Evolutionary conservation across 1,140 invertebrate species (phyloP).

Genomic region (Chlorops oryzae): DNA sequence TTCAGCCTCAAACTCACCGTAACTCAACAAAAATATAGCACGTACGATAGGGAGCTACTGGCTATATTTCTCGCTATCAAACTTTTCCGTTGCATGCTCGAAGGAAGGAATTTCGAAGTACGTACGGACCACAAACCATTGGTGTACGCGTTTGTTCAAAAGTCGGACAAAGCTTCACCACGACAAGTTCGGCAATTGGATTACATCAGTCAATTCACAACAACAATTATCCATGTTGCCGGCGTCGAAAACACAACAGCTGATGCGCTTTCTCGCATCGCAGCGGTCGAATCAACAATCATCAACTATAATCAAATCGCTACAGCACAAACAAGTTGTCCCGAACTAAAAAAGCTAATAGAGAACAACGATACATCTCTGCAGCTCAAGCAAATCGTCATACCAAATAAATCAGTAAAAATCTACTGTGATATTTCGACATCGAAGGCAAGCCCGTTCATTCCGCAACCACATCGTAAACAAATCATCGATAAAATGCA

Average conservation of each 20-base stretch:
- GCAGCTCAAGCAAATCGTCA: background rate
- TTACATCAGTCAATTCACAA: constrained; percentile 2
- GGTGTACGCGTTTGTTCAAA: constrained; percentile 6
- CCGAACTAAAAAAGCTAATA: background rate
- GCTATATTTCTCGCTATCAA: background rate
- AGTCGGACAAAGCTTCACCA: constrained; percentile 4
- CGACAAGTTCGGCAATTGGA: constrained; percentile 3
- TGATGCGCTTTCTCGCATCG: background rate
- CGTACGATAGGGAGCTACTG: constrained; percentile 4
- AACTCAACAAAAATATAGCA: constrained; percentile 3
- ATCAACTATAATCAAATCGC: too few relatives aligned
- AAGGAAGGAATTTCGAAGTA: background rate
- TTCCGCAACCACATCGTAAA: background rate
- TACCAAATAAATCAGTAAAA: background rate
- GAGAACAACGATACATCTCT: background rate
- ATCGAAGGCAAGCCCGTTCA: background rate
- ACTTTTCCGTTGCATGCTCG: background rate
- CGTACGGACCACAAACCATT: constrained; percentile 3
- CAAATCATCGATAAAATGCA: too few relatives aligned
- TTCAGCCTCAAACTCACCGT: constrained; percentile 5
- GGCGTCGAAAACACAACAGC: background rate
- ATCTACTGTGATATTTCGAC: constrained; percentile 3
- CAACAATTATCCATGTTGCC: background rate
- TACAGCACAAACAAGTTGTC: too few relatives aligned
- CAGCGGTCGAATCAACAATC: too few relatives aligned